These are phyloP conservation scores for Montipora cactus DNA, from an alignment of 64 coral and sea anemone genomes.

Conservation along the genomic window DNA sequence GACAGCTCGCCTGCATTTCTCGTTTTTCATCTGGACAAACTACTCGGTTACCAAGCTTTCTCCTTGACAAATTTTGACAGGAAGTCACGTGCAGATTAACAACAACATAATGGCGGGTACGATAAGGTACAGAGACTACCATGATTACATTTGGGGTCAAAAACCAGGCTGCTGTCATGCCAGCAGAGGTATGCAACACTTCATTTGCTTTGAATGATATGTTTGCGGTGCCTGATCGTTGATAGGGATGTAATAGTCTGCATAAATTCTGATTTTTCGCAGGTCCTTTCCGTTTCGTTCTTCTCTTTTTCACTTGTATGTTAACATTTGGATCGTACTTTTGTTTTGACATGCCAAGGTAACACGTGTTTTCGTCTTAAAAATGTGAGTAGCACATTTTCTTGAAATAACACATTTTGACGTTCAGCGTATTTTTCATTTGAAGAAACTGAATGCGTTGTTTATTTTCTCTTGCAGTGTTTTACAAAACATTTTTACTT, in stretches of 20 bases:
- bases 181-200: constrained; percentile 14
- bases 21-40: not conserved
- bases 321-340: constrained; percentile 92
- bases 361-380: not conserved
- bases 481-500: constrained; percentile 72
- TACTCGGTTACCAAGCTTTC: constrained; percentile 3
- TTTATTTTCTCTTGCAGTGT: constrained; percentile 74
- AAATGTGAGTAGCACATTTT: not conserved
- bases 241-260: not conserved
- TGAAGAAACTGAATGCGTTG: not conserved
- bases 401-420: not conserved
- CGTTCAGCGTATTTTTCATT: not conserved
- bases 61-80: not conserved
- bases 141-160: constrained; percentile 9
- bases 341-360: constrained; percentile 98
- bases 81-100: not conserved
- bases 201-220: not conserved
- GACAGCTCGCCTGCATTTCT: not conserved
- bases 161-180: constrained; percentile 17
- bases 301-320: constrained; percentile 88
- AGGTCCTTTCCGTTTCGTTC: constrained; percentile 79
- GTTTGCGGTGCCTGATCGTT: not conserved
- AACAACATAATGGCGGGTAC: constrained; percentile 11
- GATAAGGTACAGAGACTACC: not conserved
- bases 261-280: not conserved